Evolutionary conservation across 2,888 invertebrate species (phyloP).

Genomic region (Pantelozetes paolii): DNA sequence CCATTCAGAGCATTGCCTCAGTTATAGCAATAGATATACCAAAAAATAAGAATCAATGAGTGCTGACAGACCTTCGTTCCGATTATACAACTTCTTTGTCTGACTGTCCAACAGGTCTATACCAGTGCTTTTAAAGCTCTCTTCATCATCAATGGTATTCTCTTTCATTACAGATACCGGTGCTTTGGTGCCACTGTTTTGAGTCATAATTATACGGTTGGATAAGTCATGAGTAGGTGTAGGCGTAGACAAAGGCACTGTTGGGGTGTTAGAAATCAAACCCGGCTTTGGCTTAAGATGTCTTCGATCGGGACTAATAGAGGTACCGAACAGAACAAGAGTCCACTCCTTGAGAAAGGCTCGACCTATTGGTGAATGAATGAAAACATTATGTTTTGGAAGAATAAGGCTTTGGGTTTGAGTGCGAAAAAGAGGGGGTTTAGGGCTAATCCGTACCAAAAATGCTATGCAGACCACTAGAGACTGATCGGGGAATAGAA

Average conservation of each 20-base stretch:
- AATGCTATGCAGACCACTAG: conserved; percentile 29
- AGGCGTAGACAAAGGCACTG: conserved; percentile 39
- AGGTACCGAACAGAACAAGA: conserved; percentile 82
- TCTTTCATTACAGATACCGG: not conserved
- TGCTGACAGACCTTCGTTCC: conserved; percentile 10
- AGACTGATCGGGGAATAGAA: conserved; percentile 16
- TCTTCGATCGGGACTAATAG: conserved; percentile 53
- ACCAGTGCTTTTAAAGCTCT: not conserved
- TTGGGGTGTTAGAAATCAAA: conserved; percentile 24
- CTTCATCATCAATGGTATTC: conserved; percentile 13
- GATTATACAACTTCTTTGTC: not conserved
- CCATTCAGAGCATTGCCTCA: not conserved
- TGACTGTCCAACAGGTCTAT: conserved; percentile 14
- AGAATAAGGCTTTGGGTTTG: not conserved
- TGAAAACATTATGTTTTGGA: conserved; percentile 13
- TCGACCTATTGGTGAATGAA: conserved; percentile 61
- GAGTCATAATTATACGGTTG: not conserved
- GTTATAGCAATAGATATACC: not conserved
- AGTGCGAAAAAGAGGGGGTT: not conserved
- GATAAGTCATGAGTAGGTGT: conserved; percentile 30
- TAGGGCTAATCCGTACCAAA: conserved; percentile 18
- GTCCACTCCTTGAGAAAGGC: conserved; percentile 90
- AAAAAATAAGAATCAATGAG: not conserved
- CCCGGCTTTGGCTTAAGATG: conserved; percentile 42
- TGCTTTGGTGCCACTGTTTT: not conserved